Evolutionary conservation across 1,140 invertebrate genomes (phyloP).

Genomic region (Riptortus pedestris): DNA sequence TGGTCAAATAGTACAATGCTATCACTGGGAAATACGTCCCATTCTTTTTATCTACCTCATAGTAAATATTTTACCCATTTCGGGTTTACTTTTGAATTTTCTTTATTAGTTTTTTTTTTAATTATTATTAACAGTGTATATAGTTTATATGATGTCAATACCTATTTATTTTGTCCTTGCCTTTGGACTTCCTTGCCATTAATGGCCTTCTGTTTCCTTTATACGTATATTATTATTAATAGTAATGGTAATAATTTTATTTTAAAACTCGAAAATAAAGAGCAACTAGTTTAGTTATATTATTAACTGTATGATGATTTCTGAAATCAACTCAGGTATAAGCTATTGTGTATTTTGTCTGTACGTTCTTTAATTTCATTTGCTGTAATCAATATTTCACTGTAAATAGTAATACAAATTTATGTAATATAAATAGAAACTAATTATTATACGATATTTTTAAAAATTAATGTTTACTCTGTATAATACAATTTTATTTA

Average conservation of each 20-base stretch:
- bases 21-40: not conserved
- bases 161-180: constrained; percentile 9
- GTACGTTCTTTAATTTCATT: constrained; percentile 8
- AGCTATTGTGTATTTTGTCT: constrained; percentile 10
- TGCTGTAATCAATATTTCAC: not conserved
- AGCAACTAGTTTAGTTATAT: not conserved
- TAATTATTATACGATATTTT: constrained; percentile 1
- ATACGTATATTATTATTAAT: not conserved
- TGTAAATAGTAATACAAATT: not conserved
- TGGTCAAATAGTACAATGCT: constrained; percentile 12
- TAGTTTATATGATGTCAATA: not conserved
- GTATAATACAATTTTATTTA: too few relatives aligned
- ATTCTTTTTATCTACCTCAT: constrained; percentile 15
- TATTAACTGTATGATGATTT: not conserved
- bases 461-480: not conserved
- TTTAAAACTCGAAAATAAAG: not conserved
- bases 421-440: not conserved
- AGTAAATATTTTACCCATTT: constrained; percentile 7
- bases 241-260: not conserved
- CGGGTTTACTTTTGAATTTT: constrained; percentile 1
- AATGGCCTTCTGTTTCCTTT: not conserved
- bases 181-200: not conserved
- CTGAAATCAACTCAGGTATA: constrained; percentile 3
- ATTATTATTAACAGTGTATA: constrained; percentile 5
- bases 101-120: constrained; percentile 6